A percentile compares a stretch with the other conserved stretches of the same genome.
phyloP scores from a whole-genome alignment of 2,113 vertebrate genomes.

The Pyrgilauda ruficollis region DNA sequence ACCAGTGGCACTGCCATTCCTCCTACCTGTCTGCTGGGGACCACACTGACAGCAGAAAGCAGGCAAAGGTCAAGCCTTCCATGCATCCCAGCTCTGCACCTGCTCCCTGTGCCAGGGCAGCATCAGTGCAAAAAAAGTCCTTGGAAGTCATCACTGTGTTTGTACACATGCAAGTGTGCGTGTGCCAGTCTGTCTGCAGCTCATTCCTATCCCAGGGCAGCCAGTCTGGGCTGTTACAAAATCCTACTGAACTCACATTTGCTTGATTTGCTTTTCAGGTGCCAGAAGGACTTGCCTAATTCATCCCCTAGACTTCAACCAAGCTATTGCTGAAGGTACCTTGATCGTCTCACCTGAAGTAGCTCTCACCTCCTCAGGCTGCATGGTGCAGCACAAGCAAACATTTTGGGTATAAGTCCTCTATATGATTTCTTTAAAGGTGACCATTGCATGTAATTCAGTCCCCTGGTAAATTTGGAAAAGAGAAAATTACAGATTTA shows the following conservation, averaged over 20 bases:
- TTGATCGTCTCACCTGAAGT: neutral
- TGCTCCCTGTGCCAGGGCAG: neutral
- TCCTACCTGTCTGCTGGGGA: fast-evolving
- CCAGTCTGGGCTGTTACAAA: neutral
- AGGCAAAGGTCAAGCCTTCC: neutral
- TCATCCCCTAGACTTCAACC: neutral
- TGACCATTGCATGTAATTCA: neutral
- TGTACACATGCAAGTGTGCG: fast-evolving
- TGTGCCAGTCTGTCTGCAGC: neutral
- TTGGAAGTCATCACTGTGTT: neutral
- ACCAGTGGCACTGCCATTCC: neutral
- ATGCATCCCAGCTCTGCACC: fast-evolving
- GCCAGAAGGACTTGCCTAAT: neutral
- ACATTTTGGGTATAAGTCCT: neutral
- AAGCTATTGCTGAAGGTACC: neutral
- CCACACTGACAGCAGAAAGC: neutral
- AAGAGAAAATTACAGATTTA: neutral
- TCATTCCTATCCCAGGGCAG: neutral
- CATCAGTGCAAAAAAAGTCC: neutral
- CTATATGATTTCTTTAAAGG: neutral
- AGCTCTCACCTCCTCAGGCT: neutral
- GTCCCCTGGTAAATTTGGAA: neutral
- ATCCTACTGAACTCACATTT: neutral
- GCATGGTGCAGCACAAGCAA: neutral
- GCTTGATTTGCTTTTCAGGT: neutral